Conservation (phyloP, 2,113 vertebrate genomes). For the Myrmecobius fasciatus region DNA sequence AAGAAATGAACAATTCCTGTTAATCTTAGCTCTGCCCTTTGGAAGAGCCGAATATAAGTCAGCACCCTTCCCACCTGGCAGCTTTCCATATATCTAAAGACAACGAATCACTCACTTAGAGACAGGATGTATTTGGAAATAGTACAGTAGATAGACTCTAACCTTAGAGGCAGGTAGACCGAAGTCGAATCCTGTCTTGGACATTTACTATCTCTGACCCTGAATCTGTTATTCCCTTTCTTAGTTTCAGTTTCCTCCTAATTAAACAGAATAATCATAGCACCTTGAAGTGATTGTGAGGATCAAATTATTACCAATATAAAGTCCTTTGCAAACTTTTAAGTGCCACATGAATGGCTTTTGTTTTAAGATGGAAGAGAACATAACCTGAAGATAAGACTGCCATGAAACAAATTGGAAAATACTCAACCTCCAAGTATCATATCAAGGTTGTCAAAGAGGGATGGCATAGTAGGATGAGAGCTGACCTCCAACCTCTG, state of each 20-base stretch:
- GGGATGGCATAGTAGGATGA: background rate
- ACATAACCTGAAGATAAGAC: background rate
- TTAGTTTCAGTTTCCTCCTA: background rate
- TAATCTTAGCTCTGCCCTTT: background rate
- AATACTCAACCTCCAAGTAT: background rate
- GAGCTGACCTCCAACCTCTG: background rate
- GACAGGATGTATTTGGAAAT: background rate
- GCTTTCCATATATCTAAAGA: background rate
- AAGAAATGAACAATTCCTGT: background rate
- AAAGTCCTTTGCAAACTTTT: background rate
- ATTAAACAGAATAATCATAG: background rate
- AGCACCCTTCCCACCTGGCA: background rate
- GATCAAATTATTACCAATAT: background rate
- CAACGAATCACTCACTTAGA: background rate
- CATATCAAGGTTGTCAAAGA: background rate
- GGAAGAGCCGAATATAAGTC: background rate
- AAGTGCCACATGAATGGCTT: background rate
- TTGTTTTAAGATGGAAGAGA: background rate
- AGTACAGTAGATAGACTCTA: background rate
- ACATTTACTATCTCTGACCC: background rate
- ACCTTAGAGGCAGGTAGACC: background rate
- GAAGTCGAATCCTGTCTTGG: background rate
- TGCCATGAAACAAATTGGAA: conserved; percentile 9
- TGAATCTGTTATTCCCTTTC: background rate
- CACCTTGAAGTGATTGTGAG: background rate